Conservation (phyloP, 1,140 invertebrate species). For the Drosophila eugracilis region DNA sequence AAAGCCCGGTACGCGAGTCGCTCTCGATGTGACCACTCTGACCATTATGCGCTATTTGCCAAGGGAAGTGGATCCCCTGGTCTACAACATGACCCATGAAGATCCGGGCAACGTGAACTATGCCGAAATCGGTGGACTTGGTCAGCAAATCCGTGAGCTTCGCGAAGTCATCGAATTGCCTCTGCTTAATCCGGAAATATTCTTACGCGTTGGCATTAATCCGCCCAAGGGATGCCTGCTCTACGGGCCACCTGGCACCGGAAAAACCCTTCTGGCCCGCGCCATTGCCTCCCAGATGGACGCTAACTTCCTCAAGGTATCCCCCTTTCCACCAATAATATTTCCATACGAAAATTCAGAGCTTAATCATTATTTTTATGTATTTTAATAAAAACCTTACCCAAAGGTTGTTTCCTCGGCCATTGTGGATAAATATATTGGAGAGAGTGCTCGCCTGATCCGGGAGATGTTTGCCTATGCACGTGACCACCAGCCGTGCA, state of each 20-base stretch:
- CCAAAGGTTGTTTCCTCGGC: constrained; percentile 96
- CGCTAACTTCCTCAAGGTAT: constrained; percentile 98
- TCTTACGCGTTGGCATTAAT: constrained; percentile 99
- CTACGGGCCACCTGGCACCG: constrained; percentile 99
- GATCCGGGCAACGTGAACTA: constrained; percentile 71
- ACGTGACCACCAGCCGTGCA: constrained; percentile 98
- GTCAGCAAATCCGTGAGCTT: constrained; percentile 67
- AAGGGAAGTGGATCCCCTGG: constrained; percentile 65
- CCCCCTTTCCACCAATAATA: no score
- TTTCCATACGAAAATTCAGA: no score
- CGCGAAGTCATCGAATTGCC: constrained; percentile 73
- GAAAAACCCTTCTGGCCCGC: constrained; percentile 96
- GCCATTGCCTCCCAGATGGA: constrained; percentile 98
- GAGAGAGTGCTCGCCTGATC: constrained; percentile 99
- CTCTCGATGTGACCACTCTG: constrained; percentile 64
- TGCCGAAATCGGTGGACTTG: constrained; percentile 59
- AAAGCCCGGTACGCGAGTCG: constrained; percentile 64
- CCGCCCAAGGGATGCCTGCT: constrained; percentile 99
- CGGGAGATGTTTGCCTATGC: constrained; percentile 99
- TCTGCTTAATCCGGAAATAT: constrained; percentile 92
- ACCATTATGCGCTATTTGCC: constrained; percentile 71
- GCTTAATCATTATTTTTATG: background rate
- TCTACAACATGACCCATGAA: constrained; percentile 73
- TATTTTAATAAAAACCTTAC: background rate
- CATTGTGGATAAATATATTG: constrained; percentile 97